Evolutionary conservation across 2,113 vertebrate species (phyloP), one percentile per base, ranked within the genome.

Genomic region (Bufo bufo): DNA sequence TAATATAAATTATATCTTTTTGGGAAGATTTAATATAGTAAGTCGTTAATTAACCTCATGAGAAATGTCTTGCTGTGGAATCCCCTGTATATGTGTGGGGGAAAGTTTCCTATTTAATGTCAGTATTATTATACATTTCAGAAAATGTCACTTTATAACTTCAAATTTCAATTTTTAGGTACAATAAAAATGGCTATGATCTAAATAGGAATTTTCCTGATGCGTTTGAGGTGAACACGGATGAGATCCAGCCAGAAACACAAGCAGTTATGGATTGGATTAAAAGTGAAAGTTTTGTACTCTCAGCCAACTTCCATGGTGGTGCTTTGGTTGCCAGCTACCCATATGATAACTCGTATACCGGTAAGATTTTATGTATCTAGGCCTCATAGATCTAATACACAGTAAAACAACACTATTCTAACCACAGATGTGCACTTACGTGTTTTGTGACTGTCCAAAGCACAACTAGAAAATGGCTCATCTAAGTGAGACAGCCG

Each of bases 161-260:
- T 81, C 3, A 19, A 7, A 20, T 59, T 85, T 85, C 7, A 71
- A 45, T 79, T 43, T n/a, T 89, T 92, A 99, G 98, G 95, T 94
- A 91, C 89, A 99, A 99, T 81, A 80, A 69, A 61, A 96, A 97
- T 0, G 89, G 92, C 3, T 80, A 95, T 71, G 98, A 99, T 86
- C 94, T 99, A 92, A 99, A 99, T 91, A 95, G 98, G 89, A 97
- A 98, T 92, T 99, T 99, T 86, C 98, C 98, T 0, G 98, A 98
- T 88, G 94, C 91, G 1, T 99, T 99, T 87, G 77, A 90, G 59
- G 50, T 9, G 0, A 93, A 91, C 4, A 92, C 86, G 0, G 81
- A 49, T 4, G 33, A 3, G 0, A 90, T 94, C 47, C 97, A 99
- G 91, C 94, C 95, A 0, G 98, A 99, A 94, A 98, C 98, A 2